A percentile compares a stretch with the other conserved stretches of the same genome.
Conservation (phyloP, 1,140 invertebrate genomes). For the Drosophila bocki region DNA sequence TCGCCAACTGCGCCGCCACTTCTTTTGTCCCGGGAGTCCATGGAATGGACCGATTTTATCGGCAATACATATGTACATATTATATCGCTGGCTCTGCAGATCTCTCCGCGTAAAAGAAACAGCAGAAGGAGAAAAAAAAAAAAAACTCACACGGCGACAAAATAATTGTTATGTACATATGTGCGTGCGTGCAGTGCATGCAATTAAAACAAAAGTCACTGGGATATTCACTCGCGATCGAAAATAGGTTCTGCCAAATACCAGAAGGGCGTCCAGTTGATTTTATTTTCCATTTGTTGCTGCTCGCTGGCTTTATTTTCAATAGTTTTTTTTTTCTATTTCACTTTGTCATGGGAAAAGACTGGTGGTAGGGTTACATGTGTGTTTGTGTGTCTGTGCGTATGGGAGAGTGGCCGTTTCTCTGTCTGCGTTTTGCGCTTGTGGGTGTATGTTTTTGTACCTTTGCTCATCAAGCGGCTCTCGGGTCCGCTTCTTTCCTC, state of each 20-base stretch:
- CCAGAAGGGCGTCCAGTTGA: neutral
- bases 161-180: conserved; percentile 53
- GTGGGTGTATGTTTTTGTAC: conserved; percentile 68
- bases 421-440: conserved; percentile 18
- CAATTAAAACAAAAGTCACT: conserved; percentile 26
- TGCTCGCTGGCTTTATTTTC: conserved; percentile 40
- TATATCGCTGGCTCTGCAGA: conserved; percentile 18
- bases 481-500: conserved; percentile 21
- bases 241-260: neutral
- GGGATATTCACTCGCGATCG: conserved; percentile 16
- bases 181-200: conserved; percentile 24
- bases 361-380: conserved; percentile 25
- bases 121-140: conserved; percentile 16
- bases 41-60: conserved; percentile 14
- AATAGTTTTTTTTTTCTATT: conserved; percentile 53
- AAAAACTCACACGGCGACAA: conserved; percentile 56
- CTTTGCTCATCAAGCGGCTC: conserved; percentile 62
- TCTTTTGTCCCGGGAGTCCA: conserved; percentile 33
- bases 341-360: conserved; percentile 75
- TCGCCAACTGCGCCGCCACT: conserved; percentile 36
- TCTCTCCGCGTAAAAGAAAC: conserved; percentile 42
- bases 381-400: conserved; percentile 30
- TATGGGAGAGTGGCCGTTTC: conserved; percentile 35
- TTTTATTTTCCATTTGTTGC: conserved; percentile 28
- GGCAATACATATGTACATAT: conserved; percentile 8